Evolutionary conservation across 2,888 invertebrate genomes (phyloP).

Genomic region (Cosmia trapezina): DNA sequence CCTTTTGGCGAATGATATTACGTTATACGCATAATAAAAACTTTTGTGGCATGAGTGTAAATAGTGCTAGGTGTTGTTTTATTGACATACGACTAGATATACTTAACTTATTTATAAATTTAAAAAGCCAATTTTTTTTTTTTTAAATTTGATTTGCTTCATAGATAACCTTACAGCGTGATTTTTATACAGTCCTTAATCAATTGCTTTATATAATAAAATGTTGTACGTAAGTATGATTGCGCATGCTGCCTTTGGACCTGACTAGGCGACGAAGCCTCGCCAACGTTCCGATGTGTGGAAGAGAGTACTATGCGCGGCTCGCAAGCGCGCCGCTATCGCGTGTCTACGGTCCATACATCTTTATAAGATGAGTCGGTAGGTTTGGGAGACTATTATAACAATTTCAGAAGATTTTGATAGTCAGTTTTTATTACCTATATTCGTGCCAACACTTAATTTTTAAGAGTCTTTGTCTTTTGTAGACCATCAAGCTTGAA

Average conservation of each 20-base stretch:
- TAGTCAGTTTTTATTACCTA: no score
- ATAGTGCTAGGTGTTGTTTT: neutral
- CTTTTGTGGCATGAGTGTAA: neutral
- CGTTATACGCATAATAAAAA: neutral
- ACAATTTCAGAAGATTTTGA: neutral
- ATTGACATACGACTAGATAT: neutral
- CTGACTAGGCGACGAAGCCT: constrained; percentile 94
- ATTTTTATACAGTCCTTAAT: neutral
- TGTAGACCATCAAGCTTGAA: neutral
- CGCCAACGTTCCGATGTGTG: constrained; percentile 93
- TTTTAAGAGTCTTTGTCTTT: neutral
- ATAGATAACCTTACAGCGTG: neutral
- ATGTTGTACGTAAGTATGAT: constrained; percentile 55
- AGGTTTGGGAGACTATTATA: constrained; percentile 62
- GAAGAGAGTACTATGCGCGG: constrained; percentile 95
- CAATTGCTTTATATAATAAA: constrained; percentile 15
- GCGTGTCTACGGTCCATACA: constrained; percentile 98
- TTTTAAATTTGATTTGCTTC: neutral
- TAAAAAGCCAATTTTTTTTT: no score
- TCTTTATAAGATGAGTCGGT: constrained; percentile 98
- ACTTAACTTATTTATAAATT: neutral
- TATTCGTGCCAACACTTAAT: neutral
- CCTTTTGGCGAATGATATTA: neutral
- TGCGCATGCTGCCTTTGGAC: constrained; percentile 85
- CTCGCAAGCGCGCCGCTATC: constrained; percentile 97